phyloP scores from a whole-genome alignment of 2,113 vertebrate species.

The Todiramphus chloris region DNA sequence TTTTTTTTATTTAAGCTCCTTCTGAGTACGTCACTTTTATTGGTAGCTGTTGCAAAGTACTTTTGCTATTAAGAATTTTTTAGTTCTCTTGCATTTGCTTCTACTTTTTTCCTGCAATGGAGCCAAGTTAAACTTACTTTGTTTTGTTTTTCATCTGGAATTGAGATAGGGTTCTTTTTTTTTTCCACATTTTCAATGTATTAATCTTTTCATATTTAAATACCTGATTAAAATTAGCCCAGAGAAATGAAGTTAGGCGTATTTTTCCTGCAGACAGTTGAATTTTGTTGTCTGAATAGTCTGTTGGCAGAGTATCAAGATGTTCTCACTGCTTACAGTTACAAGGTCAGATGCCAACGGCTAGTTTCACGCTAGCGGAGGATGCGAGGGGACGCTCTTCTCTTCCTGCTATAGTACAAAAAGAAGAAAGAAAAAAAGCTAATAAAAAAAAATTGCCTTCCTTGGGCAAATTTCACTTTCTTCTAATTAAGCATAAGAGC shows the following conservation, averaged over 20 bases:
- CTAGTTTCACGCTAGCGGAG: background rate
- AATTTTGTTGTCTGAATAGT: background rate
- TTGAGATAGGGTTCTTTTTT: background rate
- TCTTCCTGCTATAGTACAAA: background rate
- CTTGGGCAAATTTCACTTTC: background rate
- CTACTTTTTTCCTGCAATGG: background rate
- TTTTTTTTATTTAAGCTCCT: background rate
- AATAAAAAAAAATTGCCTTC: background rate
- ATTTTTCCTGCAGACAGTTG: background rate
- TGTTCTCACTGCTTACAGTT: background rate
- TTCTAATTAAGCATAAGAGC: background rate
- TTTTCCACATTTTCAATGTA: background rate
- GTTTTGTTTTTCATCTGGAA: background rate
- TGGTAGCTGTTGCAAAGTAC: background rate
- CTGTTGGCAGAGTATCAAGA: background rate
- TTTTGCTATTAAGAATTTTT: background rate
- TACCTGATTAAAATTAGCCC: background rate
- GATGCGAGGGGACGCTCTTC: accelerated
- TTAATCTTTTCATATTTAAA: background rate
- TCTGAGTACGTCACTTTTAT: background rate
- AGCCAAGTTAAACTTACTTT: background rate
- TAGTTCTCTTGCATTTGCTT: background rate
- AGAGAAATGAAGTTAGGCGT: background rate
- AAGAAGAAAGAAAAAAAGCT: background rate
- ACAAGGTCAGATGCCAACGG: background rate